Evolutionary conservation across 1,140 invertebrate species (phyloP).

Genomic region (Teleogryllus occipitalis): DNA sequence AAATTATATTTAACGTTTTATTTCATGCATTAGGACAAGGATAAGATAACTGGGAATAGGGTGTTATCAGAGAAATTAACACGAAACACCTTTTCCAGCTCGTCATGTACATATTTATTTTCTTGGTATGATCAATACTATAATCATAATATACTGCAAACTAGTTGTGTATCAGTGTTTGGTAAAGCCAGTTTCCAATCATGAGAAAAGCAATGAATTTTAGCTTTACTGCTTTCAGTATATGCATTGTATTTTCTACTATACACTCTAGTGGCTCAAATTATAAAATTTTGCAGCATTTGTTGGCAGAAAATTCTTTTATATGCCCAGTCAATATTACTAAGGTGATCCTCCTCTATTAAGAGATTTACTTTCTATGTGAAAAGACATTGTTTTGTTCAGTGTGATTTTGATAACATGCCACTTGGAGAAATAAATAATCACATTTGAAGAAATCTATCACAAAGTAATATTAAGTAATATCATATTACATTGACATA

Average conservation of each 20-base stretch:
- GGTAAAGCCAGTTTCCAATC: background rate
- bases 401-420: background rate
- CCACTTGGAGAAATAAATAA: background rate
- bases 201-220: background rate
- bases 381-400: background rate
- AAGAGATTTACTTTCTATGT: background rate
- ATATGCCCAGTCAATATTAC: background rate
- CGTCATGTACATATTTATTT: background rate
- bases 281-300: background rate
- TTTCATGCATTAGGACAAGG: too few species aligned
- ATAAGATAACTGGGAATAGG: too few species aligned
- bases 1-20: too few species aligned
- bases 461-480: background rate
- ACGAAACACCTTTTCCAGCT: background rate
- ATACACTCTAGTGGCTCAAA: background rate
- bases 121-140: background rate
- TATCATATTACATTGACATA: background rate
- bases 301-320: background rate
- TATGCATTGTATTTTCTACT: background rate
- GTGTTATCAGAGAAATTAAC: background rate
- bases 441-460: background rate
- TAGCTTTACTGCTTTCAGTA: background rate
- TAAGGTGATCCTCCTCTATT: background rate
- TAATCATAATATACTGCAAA: slow-evolving; percentile 2
- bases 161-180: slow-evolving; percentile 1